Evolutionary conservation across 2,797 vertebrate genomes (phyloP).

Genomic region (Masticophis lateralis): DNA sequence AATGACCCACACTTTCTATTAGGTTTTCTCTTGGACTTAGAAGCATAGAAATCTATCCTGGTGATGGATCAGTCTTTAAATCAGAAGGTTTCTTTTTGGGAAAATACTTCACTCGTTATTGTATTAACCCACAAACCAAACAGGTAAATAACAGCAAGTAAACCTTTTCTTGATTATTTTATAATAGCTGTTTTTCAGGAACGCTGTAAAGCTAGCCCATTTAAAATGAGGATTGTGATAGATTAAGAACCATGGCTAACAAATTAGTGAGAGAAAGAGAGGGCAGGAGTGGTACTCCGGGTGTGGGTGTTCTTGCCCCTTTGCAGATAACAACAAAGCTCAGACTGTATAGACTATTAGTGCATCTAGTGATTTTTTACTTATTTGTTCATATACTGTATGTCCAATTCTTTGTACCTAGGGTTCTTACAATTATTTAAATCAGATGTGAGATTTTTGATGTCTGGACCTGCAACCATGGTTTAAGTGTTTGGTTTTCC

Average conservation of each 20-base stretch:
- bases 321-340: neutral
- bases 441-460: neutral
- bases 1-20: slow-evolving; percentile 18
- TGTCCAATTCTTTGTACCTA: neutral
- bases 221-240: neutral
- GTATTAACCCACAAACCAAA: slow-evolving; percentile 61
- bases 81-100: slow-evolving; percentile 79
- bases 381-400: neutral
- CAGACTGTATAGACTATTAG: neutral
- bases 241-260: neutral
- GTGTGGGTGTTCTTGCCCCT: neutral
- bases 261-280: neutral
- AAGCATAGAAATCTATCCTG: slow-evolving; percentile 81
- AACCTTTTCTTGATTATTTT: neutral
- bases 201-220: neutral
- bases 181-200: neutral
- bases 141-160: slow-evolving; percentile 65
- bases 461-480: neutral
- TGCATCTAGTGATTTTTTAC: neutral
- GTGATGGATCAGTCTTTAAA: slow-evolving; percentile 85
- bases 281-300: too few species aligned
- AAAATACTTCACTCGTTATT: slow-evolving; percentile 81
- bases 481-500: neutral
- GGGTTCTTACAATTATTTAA: neutral
- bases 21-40: slow-evolving; percentile 75